Evolutionary conservation across 1,140 invertebrate species (phyloP), one percentile per base, ranked within the genome.

Genomic region (Drosophila pseudoananassae): DNA sequence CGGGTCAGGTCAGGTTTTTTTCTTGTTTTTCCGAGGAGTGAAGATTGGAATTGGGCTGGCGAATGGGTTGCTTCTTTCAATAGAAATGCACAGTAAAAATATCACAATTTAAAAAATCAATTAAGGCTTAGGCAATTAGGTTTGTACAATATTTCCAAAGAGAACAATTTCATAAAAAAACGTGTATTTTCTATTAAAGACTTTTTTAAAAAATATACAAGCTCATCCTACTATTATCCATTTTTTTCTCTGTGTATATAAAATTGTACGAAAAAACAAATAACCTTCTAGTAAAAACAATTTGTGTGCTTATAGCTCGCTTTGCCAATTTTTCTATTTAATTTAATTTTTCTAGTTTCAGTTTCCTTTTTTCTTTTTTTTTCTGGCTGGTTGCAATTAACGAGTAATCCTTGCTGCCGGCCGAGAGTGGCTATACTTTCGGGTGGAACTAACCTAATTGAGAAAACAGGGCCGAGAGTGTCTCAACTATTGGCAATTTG

Each of bases 401-500:
- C 81, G 68, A 77, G 57, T 51, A 56, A 69, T 59, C 66, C 64
- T 63, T 36, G 14, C 10, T 38, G 50, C 56, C 50, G 36, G 23
- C 54, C 56, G 43, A 73, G 59, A 73, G 54, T 56, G 59, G 54
- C 49, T 59, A 56, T 27, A 51, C 27, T 50, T 51, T 25, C 33
- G 45, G 47, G 55, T 70, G 50, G 17, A 74, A 74, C 51, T 43
- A 49, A 51, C 59, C 70, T 75, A 75, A 75, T 75, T 75, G 59
- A 58, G 64, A 57, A 17, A 66, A 40, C 49, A 63, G 53, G 59
- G 25, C 47, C 66, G 31, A 36, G 31, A 76, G 52, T 59, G 66
- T 45, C 36, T 45, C 36, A 57, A 66, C 69, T 70, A 63, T 69
- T 74, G 68, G 53, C 72, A 76, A 73, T 84, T 80, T 59, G 72